These are phyloP conservation scores for Ruditapes philippinarum DNA, from an alignment of 1,140 invertebrate species.

Conservation along the genomic window DNA sequence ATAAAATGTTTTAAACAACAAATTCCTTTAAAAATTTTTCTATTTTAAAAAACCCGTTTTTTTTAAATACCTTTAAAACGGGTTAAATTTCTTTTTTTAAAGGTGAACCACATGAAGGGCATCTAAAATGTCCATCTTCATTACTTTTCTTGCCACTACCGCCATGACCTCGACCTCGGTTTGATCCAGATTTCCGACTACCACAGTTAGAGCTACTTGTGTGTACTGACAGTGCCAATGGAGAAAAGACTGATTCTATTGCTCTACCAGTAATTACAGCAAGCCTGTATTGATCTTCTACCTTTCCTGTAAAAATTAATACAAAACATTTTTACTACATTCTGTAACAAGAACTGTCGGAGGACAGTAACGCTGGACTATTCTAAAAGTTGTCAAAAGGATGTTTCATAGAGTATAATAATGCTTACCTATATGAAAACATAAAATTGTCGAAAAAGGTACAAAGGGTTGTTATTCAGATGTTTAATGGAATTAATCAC, in stretches of 20 bases:
- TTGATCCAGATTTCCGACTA: not conserved
- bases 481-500: too few relatives aligned
- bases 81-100: conserved; percentile 43
- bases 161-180: not conserved
- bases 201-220: not conserved
- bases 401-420: too few relatives aligned
- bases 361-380: too few relatives aligned
- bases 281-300: not conserved
- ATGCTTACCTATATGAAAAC: too few relatives aligned
- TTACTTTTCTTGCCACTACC: conserved; percentile 3
- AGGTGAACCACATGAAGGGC: conserved; percentile 23
- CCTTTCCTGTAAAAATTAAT: conserved; percentile 14
- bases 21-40: not conserved
- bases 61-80: conserved; percentile 34
- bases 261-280: not conserved
- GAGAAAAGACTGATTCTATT: not conserved
- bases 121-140: not conserved
- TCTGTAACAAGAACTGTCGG: too few relatives aligned
- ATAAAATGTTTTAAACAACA: too few relatives aligned
- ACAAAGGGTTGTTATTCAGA: too few relatives aligned
- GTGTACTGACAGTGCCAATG: not conserved
- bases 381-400: too few relatives aligned
- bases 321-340: too few relatives aligned
- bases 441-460: too few relatives aligned
- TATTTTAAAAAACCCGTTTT: not conserved